Conservation (phyloP, 1,140 invertebrate species). For the Portunus trituberculatus region DNA sequence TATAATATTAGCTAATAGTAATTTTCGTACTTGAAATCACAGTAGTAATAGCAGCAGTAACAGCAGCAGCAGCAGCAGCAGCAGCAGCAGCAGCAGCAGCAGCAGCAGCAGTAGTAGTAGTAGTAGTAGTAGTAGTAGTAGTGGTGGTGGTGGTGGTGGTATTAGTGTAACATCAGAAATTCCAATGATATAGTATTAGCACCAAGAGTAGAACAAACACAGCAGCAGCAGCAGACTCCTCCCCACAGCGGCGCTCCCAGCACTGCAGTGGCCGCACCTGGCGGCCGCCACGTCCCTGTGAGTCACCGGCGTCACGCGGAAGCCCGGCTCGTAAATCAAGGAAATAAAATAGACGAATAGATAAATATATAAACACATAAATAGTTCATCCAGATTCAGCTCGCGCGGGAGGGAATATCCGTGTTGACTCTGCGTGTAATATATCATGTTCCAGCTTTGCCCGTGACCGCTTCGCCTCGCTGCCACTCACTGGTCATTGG, state of each 20-base stretch:
- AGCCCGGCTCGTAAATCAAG: background rate
- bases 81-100: too few relatives aligned
- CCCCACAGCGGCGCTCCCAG: background rate
- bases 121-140: too few relatives aligned
- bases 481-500: too few relatives aligned
- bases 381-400: background rate
- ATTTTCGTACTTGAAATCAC: background rate
- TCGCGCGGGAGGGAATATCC: background rate
- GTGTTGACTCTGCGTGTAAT: background rate
- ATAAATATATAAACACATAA: background rate
- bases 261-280: background rate
- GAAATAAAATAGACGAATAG: background rate
- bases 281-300: background rate
- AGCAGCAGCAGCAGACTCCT: too few relatives aligned
- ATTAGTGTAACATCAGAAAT: too few relatives aligned
- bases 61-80: background rate
- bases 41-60: background rate
- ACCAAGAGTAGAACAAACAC: too few relatives aligned
- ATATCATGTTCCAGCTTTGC: background rate
- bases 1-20: too few relatives aligned
- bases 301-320: background rate
- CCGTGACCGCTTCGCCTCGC: too few relatives aligned
- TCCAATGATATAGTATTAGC: too few relatives aligned
- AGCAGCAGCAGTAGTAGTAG: too few relatives aligned
- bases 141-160: too few relatives aligned